A percentile compares a stretch with the other conserved stretches of the same genome.
phyloP scores from a whole-genome alignment of 2,113 vertebrate species.

The Rana temporaria region DNA sequence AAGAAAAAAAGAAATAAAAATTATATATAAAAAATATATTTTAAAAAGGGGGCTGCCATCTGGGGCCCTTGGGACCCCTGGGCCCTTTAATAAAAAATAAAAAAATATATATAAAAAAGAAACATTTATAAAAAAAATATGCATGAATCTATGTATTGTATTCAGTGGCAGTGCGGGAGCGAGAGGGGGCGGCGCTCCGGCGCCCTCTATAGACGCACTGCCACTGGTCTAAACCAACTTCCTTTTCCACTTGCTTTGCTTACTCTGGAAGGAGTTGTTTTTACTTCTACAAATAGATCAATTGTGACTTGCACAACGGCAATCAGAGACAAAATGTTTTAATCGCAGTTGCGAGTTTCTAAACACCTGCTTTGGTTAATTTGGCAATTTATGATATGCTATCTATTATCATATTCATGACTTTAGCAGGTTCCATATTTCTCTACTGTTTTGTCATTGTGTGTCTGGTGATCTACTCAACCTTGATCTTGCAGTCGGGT shows the following conservation, averaged over 20 bases:
- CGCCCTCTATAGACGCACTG: too few relatives aligned
- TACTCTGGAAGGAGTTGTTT: background rate
- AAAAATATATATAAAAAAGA: too few relatives aligned
- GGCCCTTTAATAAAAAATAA: too few relatives aligned
- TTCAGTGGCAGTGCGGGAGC: too few relatives aligned
- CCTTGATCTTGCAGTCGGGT: conserved; percentile 5
- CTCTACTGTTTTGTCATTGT: background rate
- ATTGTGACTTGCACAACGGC: background rate
- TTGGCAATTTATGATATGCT: conserved; percentile 1
- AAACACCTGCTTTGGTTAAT: conserved; percentile 15
- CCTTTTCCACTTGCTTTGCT: background rate
- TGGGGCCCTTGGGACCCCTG: too few relatives aligned
- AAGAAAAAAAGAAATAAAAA: too few relatives aligned
- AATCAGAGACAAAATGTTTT: background rate
- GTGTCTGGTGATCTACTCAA: background rate
- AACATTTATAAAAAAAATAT: too few relatives aligned
- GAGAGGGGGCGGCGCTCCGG: too few relatives aligned
- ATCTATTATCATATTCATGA: background rate
- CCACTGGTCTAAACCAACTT: background rate
- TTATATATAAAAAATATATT: too few relatives aligned
- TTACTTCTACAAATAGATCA: background rate
- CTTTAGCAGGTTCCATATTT: background rate
- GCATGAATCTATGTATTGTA: too few relatives aligned
- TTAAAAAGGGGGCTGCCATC: too few relatives aligned
- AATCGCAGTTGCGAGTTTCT: background rate